Conservation (phyloP, 2,113 vertebrate genomes). For the Paradisaea rubra region DNA sequence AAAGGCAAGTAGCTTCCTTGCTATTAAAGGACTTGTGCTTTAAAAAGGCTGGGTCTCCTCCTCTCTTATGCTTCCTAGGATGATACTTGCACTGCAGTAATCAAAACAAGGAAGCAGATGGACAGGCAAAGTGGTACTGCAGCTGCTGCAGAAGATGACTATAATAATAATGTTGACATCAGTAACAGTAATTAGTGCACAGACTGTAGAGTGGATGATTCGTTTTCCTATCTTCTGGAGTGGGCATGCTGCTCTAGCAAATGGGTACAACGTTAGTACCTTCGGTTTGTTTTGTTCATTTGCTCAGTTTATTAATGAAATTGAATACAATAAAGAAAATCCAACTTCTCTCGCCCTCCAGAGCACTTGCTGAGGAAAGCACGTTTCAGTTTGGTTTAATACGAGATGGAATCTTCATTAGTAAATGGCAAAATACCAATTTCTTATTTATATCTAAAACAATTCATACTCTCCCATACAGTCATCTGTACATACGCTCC, state of each 20-base stretch:
- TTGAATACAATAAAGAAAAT: not conserved
- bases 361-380: not conserved
- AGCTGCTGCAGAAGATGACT: slow-evolving; percentile 62
- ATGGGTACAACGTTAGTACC: not conserved
- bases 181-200: slow-evolving; percentile 61
- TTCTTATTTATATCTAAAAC: not conserved
- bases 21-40: slow-evolving; percentile 25
- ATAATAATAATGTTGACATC: slow-evolving; percentile 60
- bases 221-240: slow-evolving; percentile 25
- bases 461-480: not conserved
- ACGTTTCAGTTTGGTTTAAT: not conserved
- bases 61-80: slow-evolving; percentile 18
- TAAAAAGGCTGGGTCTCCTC: slow-evolving; percentile 33
- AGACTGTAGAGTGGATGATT: slow-evolving; percentile 48
- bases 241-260: slow-evolving; percentile 2
- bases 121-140: slow-evolving; percentile 58
- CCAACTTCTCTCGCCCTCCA: not conserved
- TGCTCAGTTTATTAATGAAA: not conserved
- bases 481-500: not conserved
- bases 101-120: slow-evolving; percentile 67
- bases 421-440: not conserved
- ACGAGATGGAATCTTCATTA: not conserved
- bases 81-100: slow-evolving; percentile 41
- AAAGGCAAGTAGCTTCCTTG: slow-evolving; percentile 4
- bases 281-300: not conserved